Percentiles rank a stretch among this genome's conserved stretches.
Evolutionary conservation across 2,888 invertebrate species (phyloP).

Genomic region (Lasioglossum calceatum): DNA sequence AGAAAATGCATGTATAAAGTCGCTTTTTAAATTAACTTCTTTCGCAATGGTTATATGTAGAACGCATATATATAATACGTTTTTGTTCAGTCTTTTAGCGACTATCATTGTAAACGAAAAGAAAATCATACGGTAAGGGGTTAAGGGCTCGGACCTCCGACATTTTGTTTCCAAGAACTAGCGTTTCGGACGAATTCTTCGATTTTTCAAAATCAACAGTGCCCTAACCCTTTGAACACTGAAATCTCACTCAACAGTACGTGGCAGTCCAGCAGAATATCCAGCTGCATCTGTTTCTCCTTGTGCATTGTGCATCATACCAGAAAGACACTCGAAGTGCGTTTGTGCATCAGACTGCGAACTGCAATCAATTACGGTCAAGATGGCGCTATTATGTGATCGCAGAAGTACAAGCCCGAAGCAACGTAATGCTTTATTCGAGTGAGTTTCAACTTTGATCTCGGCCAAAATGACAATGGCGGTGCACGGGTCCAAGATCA

Average conservation of each 20-base stretch:
- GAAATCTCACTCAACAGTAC: neutral
- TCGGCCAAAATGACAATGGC: neutral
- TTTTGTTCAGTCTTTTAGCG: too few species aligned
- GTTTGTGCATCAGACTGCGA: neutral
- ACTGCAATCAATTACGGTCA: neutral
- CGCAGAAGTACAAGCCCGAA: neutral
- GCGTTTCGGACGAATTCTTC: neutral
- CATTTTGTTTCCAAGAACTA: neutral
- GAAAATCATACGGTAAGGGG: neutral
- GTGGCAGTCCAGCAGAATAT: neutral
- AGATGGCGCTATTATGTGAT: conserved; percentile 41
- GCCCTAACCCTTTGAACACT: neutral
- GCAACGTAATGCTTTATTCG: neutral
- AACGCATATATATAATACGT: too few species aligned
- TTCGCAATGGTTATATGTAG: too few species aligned
- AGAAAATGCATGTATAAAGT: too few species aligned
- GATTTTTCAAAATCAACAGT: neutral
- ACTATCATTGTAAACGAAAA: neutral
- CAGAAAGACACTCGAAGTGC: neutral
- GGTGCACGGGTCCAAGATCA: neutral
- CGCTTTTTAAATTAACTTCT: too few species aligned
- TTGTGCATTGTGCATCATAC: neutral
- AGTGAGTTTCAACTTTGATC: neutral
- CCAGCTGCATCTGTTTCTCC: neutral
- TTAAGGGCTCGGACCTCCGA: neutral